Percentiles rank a stretch among this genome's conserved stretches.
Evolutionary conservation across 2,113 vertebrate species (phyloP).

Genomic region (Zeus faber): DNA sequence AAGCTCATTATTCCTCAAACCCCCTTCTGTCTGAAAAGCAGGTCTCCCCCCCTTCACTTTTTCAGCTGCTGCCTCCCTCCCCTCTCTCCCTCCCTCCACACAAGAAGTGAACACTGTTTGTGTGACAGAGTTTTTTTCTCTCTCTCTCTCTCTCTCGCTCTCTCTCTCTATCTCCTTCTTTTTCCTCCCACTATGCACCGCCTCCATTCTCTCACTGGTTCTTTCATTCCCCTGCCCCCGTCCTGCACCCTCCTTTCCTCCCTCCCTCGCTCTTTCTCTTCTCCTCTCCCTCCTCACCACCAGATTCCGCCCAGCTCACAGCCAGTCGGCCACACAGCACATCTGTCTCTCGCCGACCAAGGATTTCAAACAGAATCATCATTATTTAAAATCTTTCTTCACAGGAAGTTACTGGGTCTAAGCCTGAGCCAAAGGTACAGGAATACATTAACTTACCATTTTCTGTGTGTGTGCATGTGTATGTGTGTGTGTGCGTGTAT

Average conservation of each 20-base stretch:
- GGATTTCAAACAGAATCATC: too few relatives aligned
- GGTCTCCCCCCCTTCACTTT: slow-evolving; percentile 26
- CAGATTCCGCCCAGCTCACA: slow-evolving; percentile 46
- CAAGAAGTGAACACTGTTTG: too few relatives aligned
- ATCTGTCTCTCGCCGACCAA: too few relatives aligned
- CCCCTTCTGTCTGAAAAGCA: slow-evolving; percentile 34
- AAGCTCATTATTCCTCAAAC: slow-evolving; percentile 59
- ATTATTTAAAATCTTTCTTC: too few relatives aligned
- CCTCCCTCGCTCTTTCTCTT: slow-evolving; percentile 14
- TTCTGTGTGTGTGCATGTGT: slow-evolving; percentile 4
- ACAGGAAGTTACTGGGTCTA: slow-evolving; percentile 28
- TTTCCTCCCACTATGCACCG: slow-evolving; percentile 37
- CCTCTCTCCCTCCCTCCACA: slow-evolving; percentile 34
- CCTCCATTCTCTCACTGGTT: slow-evolving; percentile 59
- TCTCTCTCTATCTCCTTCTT: slow-evolving; percentile 11
- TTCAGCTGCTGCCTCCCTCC: slow-evolving; percentile 35
- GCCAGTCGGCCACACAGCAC: too few relatives aligned
- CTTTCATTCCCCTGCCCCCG: slow-evolving; percentile 24
- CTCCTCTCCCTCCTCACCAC: slow-evolving; percentile 29
- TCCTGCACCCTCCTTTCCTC: too few relatives aligned
- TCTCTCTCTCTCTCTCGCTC: slow-evolving; percentile 24
- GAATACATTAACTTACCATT: slow-evolving; percentile 20
- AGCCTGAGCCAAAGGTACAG: slow-evolving; percentile 65
- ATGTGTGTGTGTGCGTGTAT: slow-evolving; percentile 9
- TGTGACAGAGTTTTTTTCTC: too few relatives aligned